Evolutionary conservation across 2,888 invertebrate genomes (phyloP), one percentile per base, ranked within the genome.

Genomic region (Congeria kusceri): DNA sequence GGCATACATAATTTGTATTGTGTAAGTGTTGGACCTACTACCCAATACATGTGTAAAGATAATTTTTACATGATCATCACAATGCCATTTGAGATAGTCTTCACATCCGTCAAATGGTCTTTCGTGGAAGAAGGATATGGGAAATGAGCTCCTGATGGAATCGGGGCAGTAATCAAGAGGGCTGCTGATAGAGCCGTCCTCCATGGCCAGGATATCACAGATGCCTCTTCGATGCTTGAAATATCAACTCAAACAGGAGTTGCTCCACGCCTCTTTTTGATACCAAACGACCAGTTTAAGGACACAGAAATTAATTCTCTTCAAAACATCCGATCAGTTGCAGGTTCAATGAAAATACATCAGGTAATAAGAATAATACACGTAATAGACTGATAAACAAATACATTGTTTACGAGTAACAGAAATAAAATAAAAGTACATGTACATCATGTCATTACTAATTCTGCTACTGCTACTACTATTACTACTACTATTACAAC

Each of bases 11-110:
- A 72, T 25, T 39, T 65, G 44, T 57, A 84, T 44, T 83, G 91
- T 65, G 28, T n/a, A n/a, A n/a, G n/a, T 91, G 4, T 92, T 72
- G 90, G 92, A 4, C 93, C 93, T 4, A 86, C 87, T 0, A 91
- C 90, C 7, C 92, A 93, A 70, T 92, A 93, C 69, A 67, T 90
- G 27, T 91, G 93, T 74, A 92, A 93, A 85, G 84, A 80, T 0
- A 92, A 92, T 88, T 93, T 94, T 85, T 83, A 70, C 44, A 53
- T 85, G n/a, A 32, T 83, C 46, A 61, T 70, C 11, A 77, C 63
- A 7, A 65, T 64, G 39, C 73, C 79, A 0, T 72, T 76, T 47
- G 73, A 81, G 15, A 25, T 90, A 84, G 85, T 85, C 90, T 61
- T 72, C 78, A 80, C 63, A 62, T 87, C 28, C 27, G 75, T 85